These are phyloP conservation scores for Fringilla coelebs DNA, from an alignment of 2,797 vertebrate genomes.

Conservation along the genomic window DNA sequence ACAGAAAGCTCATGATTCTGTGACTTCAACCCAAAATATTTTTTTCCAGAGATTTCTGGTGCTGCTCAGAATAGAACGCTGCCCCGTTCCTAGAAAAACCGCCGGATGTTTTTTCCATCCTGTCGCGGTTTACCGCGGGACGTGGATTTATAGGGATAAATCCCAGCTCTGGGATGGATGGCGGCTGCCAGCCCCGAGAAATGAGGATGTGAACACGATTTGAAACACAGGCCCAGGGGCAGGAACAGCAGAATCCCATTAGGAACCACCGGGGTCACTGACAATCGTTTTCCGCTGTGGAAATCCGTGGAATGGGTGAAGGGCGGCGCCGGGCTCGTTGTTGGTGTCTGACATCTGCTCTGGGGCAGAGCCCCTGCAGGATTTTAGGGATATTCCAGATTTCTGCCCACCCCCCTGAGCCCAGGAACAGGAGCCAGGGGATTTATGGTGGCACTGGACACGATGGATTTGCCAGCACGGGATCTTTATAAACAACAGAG, in stretches of 20 bases:
- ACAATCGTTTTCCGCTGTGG: neutral
- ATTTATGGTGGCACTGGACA: neutral
- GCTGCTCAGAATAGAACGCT: constrained; percentile 9
- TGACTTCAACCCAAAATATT: neutral
- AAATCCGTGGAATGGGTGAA: neutral
- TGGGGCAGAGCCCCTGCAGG: neutral
- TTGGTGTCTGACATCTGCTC: too few species aligned
- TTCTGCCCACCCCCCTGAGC: neutral
- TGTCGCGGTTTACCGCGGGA: neutral
- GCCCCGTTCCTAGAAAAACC: constrained; percentile 23
- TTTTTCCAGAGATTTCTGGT: constrained; percentile 8
- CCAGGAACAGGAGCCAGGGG: neutral
- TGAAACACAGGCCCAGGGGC: neutral
- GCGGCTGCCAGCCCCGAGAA: neutral
- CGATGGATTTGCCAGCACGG: neutral
- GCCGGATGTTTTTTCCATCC: neutral
- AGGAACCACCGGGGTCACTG: neutral
- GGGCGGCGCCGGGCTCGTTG: neutral
- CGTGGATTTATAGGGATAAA: neutral
- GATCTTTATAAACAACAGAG: neutral
- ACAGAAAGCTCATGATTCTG: neutral
- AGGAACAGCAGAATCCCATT: neutral
- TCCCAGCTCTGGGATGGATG: neutral
- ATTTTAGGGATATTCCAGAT: neutral
- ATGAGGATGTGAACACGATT: neutral